Evolutionary conservation across 2,888 invertebrate genomes (phyloP).

Genomic region (Scelioninae gen. 2): DNA sequence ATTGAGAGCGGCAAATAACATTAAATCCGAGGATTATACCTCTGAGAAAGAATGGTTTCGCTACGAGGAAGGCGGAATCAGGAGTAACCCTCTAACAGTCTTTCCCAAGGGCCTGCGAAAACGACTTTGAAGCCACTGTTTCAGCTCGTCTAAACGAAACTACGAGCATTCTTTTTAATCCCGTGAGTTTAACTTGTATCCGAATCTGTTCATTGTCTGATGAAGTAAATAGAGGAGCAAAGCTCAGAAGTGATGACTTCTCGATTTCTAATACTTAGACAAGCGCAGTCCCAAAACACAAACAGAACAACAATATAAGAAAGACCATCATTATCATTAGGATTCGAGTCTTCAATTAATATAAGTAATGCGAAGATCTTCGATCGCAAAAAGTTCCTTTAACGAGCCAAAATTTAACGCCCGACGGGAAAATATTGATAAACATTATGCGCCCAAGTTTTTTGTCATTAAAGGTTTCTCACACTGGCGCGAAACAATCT

Average conservation of each 20-base stretch:
- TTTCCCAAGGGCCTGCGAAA: slow-evolving; percentile 60
- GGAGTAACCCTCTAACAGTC: slow-evolving; percentile 59
- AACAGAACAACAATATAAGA: slow-evolving; percentile 42
- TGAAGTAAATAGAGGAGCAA: slow-evolving; percentile 56
- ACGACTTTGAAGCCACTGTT: slow-evolving; percentile 61
- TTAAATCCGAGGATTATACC: slow-evolving; percentile 64
- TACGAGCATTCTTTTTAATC: slow-evolving; percentile 64
- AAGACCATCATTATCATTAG: slow-evolving; percentile 47
- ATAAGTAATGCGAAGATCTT: slow-evolving; percentile 6
- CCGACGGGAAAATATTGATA: slow-evolving; percentile 30
- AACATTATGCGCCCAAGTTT: slow-evolving; percentile 35
- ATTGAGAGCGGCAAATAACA: slow-evolving; percentile 64
- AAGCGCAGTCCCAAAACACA: slow-evolving; percentile 30
- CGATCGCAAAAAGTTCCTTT: slow-evolving; percentile 8
- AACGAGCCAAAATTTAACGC: background rate
- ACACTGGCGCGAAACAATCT: slow-evolving; percentile 44
- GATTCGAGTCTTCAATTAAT: slow-evolving; percentile 25
- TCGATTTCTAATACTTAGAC: slow-evolving; percentile 53
- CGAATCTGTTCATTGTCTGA: slow-evolving; percentile 61
- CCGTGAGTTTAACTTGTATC: slow-evolving; percentile 63
- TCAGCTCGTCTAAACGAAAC: slow-evolving; percentile 61
- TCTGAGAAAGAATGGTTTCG: slow-evolving; percentile 60
- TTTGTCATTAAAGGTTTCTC: slow-evolving; percentile 38
- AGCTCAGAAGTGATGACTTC: slow-evolving; percentile 58
- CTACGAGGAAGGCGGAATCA: slow-evolving; percentile 58